These are phyloP conservation scores for Argyresthia goedartella DNA, from an alignment of 2,888 invertebrate genomes.

Conservation along the genomic window DNA sequence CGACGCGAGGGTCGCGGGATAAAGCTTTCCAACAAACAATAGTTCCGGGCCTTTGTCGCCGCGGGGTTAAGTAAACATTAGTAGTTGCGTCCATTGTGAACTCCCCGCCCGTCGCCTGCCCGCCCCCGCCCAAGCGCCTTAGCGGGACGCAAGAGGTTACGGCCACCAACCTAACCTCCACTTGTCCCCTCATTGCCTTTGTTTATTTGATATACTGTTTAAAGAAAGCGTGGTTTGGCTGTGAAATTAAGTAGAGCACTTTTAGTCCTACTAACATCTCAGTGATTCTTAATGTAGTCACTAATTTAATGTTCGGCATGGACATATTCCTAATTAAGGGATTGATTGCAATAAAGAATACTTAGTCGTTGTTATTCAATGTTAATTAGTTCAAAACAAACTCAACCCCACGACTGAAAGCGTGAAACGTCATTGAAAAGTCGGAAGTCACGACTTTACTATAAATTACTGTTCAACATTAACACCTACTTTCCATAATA, in stretches of 20 bases:
- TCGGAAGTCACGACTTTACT: conserved; percentile 55
- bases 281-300: too few relatives aligned
- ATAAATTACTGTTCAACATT: conserved; percentile 65
- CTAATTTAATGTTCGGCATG: too few relatives aligned
- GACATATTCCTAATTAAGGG: too few relatives aligned
- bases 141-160: conserved; percentile 36
- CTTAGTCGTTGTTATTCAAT: too few relatives aligned
- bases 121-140: conserved; percentile 15
- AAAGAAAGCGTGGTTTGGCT: conserved; percentile 1
- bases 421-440: conserved; percentile 38
- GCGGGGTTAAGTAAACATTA: conserved; percentile 66
- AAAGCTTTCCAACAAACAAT: conserved; percentile 71
- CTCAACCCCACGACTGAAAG: conserved; percentile 14
- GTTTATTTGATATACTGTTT: conserved; percentile 48
- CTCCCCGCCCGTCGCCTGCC: conserved; percentile 20
- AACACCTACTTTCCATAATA: conserved; percentile 71
- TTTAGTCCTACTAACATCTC: too few relatives aligned
- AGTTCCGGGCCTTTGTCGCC: conserved; percentile 69
- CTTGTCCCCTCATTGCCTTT: conserved; percentile 53
- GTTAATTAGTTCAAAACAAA: background rate
- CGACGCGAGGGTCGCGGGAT: conserved; percentile 59
- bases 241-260: too few relatives aligned
- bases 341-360: too few relatives aligned
- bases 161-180: conserved; percentile 51
- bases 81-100: conserved; percentile 56